Conservation (phyloP, 2,888 invertebrate genomes). For the Nebria brevicollis region DNA sequence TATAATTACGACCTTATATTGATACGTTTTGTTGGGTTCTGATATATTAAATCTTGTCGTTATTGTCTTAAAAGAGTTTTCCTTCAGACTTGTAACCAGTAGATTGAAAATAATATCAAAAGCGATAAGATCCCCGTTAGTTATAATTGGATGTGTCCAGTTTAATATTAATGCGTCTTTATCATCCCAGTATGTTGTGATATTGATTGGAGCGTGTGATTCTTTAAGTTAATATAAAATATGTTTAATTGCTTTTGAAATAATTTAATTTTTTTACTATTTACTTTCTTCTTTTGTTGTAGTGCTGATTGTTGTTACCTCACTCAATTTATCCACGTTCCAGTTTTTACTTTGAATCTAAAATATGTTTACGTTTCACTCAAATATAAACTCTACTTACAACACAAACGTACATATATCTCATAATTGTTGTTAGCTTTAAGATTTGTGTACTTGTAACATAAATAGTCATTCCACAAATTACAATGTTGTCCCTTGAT, state of each 20-base stretch:
- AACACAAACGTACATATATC: background rate
- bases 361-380: background rate
- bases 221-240: conserved; percentile 48
- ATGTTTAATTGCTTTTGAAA: background rate
- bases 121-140: conserved; percentile 49
- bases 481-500: conserved; percentile 42
- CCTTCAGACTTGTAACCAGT: background rate
- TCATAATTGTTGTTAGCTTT: background rate
- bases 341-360: background rate
- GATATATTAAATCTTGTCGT: background rate
- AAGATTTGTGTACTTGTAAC: background rate
- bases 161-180: conserved; percentile 52
- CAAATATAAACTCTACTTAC: background rate
- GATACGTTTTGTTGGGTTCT: background rate
- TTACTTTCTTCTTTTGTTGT: background rate
- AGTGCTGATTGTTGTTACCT: background rate
- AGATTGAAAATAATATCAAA: background rate
- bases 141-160: conserved; percentile 55
- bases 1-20: background rate
- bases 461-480: conserved; percentile 49
- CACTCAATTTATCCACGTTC: background rate
- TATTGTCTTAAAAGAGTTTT: background rate
- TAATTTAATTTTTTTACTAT: background rate
- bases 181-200: conserved; percentile 52
- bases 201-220: conserved; percentile 51